Evolutionary conservation across 2,113 vertebrate species (phyloP), one percentile per base, ranked within the genome.

Genomic region (Tyto alba): DNA sequence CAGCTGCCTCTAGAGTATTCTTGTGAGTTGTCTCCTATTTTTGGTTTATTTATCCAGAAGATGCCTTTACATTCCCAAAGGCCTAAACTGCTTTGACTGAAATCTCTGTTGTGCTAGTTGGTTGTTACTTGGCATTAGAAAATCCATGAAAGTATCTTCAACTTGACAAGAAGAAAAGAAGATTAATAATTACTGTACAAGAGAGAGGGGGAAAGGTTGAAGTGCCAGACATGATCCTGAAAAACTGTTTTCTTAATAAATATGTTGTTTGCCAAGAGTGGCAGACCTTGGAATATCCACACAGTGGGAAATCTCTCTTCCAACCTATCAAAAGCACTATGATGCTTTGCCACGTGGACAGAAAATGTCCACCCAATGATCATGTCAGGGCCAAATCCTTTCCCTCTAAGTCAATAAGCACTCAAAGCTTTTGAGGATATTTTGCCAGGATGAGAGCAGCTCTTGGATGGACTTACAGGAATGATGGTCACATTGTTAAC

Each of bases 181-280:
- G 36, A 87, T 87, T 69, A 90, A 93, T 96, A 93, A 87, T 84
- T 34, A 56, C 64, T 81, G 52, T 47, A 23, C 64, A 64, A 88
- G 53, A 75, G 11, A 95, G 56, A 59, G 30, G n/a, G 38, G 32
- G 2, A 87, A 95, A 96, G 80, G 86, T 87, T 66, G 3, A 87
- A 77, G 47, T n/a, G 26, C 63, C 88, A 67, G 91, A 86, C 13
- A 8, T 76, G 69, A 77, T 78, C 74, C 89, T 75, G 41, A 48
- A 89, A 48, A 81, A 6, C 19, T 85, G 66, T 91, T 95, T 94
- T 85, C 25, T 84, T 95, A 95, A 91, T 85, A 97, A 95, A 95
- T 53, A 85, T 0, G 6, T 79, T 26, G 0, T 60, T 78, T 94
- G 85, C 69, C 81, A 91, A 85, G 36, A 40, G n/a, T 53, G 52